Base-by-base conservation (phyloP, 2,113 vertebrate species). In the Mionectes macconnelli region DNA sequence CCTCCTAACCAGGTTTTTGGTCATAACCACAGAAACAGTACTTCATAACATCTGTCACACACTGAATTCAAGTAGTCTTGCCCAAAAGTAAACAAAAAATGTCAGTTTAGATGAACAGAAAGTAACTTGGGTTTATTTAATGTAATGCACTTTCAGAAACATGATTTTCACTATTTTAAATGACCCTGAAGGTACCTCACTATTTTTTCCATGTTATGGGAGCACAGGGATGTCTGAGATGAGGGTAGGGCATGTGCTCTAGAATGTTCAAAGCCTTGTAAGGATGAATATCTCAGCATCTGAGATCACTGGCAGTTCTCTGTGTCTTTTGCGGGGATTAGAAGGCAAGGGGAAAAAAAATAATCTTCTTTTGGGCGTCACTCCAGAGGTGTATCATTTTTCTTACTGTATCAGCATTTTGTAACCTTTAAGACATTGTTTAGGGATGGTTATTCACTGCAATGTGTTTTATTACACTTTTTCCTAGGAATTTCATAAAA, bases 81-180 rank as follows among this genome's bases (percentile, higher is more conserved):
- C 22, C 50, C 2, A 45, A 62, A 93, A 73, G 6, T 37, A 52
- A 74, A 66, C 7, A 49, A 40, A 77, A 76, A 49, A 28, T 3
- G 1, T 21, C 62, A 19, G 6, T 66, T 67, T 50, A 63, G 14
- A 55, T 55, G 14, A 66, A 49, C 15, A 53, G 21, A 76, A 75
- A 50, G 6, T 4, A 75, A 72, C 13, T 45, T 16, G 9, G 1
- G 2, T 89, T 84, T 52, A 2, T 74, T 78, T 40, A 67, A 63
- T 2, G 0, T 24, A 69, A 50, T 37, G 22, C 8, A 23, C 11
- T 70, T 64, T 37, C 17, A 59, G 0, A 0, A 24, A 59, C 14
- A 53, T 9, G 22, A 8, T 31, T 12, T 15, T 62, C n/a, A 86
- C 22, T 37, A 7, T 63, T 68, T 88, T 80, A 76, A 55, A 14